Base-by-base conservation (phyloP, 2,113 vertebrate species). In the Lota lota region DNA sequence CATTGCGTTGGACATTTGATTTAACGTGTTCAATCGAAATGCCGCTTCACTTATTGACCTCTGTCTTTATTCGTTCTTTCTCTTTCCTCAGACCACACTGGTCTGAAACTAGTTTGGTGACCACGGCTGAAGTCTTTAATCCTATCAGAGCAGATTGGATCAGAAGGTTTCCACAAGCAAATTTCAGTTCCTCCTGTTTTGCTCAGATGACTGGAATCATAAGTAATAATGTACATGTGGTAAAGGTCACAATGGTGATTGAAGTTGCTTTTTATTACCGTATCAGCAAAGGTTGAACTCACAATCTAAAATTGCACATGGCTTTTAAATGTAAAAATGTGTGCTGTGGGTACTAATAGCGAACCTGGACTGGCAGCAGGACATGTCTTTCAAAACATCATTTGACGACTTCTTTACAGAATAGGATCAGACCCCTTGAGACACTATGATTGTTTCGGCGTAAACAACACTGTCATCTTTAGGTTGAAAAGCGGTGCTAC, bases 1-100 rank as follows among this genome's bases (percentile, higher is more conserved):
- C 71, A 40, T 75, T 80, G 64, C 73, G n/a, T 51, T 21, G 77
- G 76, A 67, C 72, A 76, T 82, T 86, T 82, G 69, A 80, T 86
- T 84, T 81, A 67, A 64, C 78, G 47, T 69, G 66, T 61, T 63
- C 68, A 73, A 80, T 83, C 17, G 63, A 77, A 82, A 75, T 79
- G 79, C 79, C 88, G 81, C 83, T 87, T 12, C 56, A 17, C 47
- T 47, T 54, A 60, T 53, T 73, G 47, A 19, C 40, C 16, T 74
- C 64, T 68, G 65, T 50, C 53, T 70, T 12, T 53, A 14, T 60
- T 69, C 10, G 28, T 69, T 6, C 17, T 19, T 36, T 15, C 54
- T 1, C 19, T 40, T 50, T 20, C 8, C 2, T 62, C 68, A 3
- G 69, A 57, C 56, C 57, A 61, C 67, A 63, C 70, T 16, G 40